These are phyloP conservation scores for Euthynnus affinis DNA, from an alignment of 2,797 vertebrate genomes.

Conservation along the genomic window DNA sequence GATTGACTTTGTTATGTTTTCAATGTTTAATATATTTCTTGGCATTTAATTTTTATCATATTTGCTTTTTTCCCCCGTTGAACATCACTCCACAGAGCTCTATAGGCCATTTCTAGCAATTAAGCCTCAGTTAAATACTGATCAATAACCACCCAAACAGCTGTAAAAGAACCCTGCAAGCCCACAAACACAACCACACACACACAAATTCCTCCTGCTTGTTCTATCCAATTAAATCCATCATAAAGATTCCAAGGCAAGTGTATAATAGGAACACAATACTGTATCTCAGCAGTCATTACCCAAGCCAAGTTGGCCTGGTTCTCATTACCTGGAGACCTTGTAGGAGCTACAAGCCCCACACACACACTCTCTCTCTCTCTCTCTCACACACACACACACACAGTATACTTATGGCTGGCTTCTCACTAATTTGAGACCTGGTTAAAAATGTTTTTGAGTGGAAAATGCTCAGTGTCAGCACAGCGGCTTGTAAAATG, in stretches of 20 bases:
- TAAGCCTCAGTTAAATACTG: conserved; percentile 59
- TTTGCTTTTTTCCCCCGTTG: conserved; percentile 12
- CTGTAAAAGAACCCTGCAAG: conserved; percentile 35
- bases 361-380: conserved; percentile 6
- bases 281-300: conserved; percentile 67
- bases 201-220: conserved; percentile 43
- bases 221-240: conserved; percentile 72
- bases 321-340: conserved; percentile 75
- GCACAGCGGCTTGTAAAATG: conserved; percentile 70
- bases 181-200: conserved; percentile 9
- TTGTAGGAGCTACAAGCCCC: conserved; percentile 45
- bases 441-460: conserved; percentile 72
- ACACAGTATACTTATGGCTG: conserved; percentile 43
- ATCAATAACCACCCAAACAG: conserved; percentile 66
- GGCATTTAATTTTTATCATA: conserved; percentile 43
- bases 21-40: conserved; percentile 26
- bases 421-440: conserved; percentile 74
- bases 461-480: conserved; percentile 76
- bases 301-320: conserved; percentile 65
- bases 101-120: conserved; percentile 50
- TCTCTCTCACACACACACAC: conserved; percentile 24
- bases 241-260: conserved; percentile 77
- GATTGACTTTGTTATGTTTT: conserved; percentile 18
- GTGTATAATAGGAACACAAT: conserved; percentile 71
- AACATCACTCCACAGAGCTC: conserved; percentile 32